Conservation (phyloP, 2,888 invertebrate genomes). For the Silvanus unidentatus region DNA sequence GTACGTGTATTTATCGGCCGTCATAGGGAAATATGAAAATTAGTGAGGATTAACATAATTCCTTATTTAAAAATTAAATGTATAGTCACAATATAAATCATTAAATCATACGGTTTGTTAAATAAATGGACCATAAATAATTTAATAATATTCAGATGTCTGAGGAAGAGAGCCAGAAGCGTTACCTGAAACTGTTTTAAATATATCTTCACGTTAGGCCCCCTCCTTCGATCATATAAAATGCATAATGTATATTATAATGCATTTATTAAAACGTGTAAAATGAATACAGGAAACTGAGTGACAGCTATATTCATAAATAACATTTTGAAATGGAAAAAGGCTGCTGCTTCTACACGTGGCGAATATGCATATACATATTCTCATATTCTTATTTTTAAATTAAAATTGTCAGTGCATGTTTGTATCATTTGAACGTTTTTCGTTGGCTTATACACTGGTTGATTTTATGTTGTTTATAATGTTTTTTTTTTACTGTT, state of each 20-base stretch:
- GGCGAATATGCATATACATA: slow-evolving; percentile 3
- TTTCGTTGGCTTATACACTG: too few relatives aligned
- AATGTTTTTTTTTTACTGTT: too few relatives aligned
- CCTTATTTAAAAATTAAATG: not conserved
- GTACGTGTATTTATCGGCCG: not conserved
- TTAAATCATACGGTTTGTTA: slow-evolving; percentile 1
- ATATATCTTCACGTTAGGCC: slow-evolving; percentile 5
- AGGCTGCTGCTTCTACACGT: slow-evolving; percentile 7
- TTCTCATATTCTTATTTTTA: too few relatives aligned
- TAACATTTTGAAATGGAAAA: slow-evolving; percentile 17
- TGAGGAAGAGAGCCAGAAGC: not conserved
- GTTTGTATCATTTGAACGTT: too few relatives aligned
- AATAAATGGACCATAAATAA: slow-evolving; percentile 3
- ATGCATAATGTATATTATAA: slow-evolving; percentile 11
- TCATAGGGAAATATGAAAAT: not conserved
- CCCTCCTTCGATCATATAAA: slow-evolving; percentile 11
- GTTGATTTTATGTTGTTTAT: too few relatives aligned
- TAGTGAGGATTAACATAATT: slow-evolving; percentile 2
- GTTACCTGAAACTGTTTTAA: slow-evolving; percentile 3
- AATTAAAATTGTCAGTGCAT: too few relatives aligned
- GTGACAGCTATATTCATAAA: slow-evolving; percentile 26
- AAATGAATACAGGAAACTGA: slow-evolving; percentile 27
- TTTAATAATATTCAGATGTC: slow-evolving; percentile 1
- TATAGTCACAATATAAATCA: not conserved
- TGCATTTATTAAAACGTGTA: slow-evolving; percentile 26